These are phyloP conservation scores for Salmo trutta DNA, from an alignment of 2,797 vertebrate genomes.

Conservation along the genomic window DNA sequence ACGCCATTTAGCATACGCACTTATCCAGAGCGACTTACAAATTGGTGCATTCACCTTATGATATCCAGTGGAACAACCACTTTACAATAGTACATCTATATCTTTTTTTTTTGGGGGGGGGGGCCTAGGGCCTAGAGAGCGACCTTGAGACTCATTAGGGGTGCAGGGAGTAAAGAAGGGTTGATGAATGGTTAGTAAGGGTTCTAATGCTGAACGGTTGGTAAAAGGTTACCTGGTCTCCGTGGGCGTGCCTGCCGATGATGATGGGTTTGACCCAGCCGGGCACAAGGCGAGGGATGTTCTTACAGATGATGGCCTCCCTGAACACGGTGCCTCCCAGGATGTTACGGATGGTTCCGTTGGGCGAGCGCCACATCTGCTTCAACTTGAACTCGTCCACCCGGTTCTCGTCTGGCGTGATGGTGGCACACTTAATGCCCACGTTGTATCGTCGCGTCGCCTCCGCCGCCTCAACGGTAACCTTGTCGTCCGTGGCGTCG, in stretches of 20 bases:
- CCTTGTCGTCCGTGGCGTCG: constrained; percentile 87
- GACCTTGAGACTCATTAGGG: neutral
- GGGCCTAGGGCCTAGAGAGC: neutral
- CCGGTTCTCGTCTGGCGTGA: constrained; percentile 96
- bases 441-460: constrained; percentile 88
- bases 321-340: constrained; percentile 96
- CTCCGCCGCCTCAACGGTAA: constrained; percentile 93
- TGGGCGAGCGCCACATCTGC: constrained; percentile 98
- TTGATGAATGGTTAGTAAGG: too few relatives aligned
- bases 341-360: constrained; percentile 97
- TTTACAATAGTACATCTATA: too few relatives aligned
- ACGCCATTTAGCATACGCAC: too few relatives aligned
- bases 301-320: constrained; percentile 96
- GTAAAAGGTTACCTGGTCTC: constrained; percentile 84
- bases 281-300: constrained; percentile 92
- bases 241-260: constrained; percentile 97
- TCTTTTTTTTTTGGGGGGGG: too few relatives aligned
- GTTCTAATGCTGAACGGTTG: too few relatives aligned
- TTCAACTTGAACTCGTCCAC: constrained; percentile 97
- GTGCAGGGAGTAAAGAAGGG: too few relatives aligned
- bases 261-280: constrained; percentile 97
- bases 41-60: too few relatives aligned
- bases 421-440: constrained; percentile 97
- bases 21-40: too few relatives aligned
- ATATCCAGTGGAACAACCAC: too few relatives aligned